Evolutionary conservation across 2,888 invertebrate genomes (phyloP).

Genomic region (Pogonocherus hispidulus): DNA sequence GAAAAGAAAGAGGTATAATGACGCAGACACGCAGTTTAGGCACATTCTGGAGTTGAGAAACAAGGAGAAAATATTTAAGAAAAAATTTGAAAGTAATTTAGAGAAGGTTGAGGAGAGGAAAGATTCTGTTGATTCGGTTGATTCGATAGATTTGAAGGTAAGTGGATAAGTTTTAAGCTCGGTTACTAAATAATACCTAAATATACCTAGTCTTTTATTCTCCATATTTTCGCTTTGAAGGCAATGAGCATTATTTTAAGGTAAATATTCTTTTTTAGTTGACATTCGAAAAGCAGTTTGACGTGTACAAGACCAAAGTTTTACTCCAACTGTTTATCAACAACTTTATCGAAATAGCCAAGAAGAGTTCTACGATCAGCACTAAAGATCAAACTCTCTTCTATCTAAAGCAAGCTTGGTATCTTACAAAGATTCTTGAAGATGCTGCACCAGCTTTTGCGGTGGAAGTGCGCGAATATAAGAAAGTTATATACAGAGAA

Average conservation of each 20-base stretch:
- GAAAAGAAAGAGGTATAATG: conserved; percentile 40
- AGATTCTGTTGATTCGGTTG: conserved; percentile 63
- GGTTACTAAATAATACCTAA: too few relatives aligned
- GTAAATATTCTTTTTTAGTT: conserved; percentile 31
- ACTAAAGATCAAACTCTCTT: conserved; percentile 75
- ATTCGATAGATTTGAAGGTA: conserved; percentile 74
- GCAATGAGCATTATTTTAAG: too few relatives aligned
- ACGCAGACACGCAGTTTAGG: conserved; percentile 46
- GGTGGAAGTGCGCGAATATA: conserved; percentile 59
- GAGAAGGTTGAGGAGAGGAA: conserved; percentile 46
- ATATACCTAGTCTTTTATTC: too few relatives aligned
- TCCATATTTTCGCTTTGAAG: too few relatives aligned
- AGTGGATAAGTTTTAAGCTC: conserved; percentile 50
- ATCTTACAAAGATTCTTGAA: conserved; percentile 75
- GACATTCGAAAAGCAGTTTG: conserved; percentile 68
- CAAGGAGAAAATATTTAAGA: conserved; percentile 39
- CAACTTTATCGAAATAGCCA: conserved; percentile 81
- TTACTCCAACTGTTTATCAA: conserved; percentile 80
- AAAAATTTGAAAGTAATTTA: conserved; percentile 44
- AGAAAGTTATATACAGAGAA: conserved; percentile 40
- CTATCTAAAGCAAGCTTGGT: conserved; percentile 80
- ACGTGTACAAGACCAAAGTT: conserved; percentile 73
- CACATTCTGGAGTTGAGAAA: conserved; percentile 44
- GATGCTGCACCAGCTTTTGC: conserved; percentile 72
- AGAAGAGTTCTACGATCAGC: conserved; percentile 75